Percentiles rank a stretch among this genome's conserved stretches.
These are phyloP conservation scores for Triops cancriformis DNA, from an alignment of 1,140 invertebrate genomes.

Conservation along the genomic window DNA sequence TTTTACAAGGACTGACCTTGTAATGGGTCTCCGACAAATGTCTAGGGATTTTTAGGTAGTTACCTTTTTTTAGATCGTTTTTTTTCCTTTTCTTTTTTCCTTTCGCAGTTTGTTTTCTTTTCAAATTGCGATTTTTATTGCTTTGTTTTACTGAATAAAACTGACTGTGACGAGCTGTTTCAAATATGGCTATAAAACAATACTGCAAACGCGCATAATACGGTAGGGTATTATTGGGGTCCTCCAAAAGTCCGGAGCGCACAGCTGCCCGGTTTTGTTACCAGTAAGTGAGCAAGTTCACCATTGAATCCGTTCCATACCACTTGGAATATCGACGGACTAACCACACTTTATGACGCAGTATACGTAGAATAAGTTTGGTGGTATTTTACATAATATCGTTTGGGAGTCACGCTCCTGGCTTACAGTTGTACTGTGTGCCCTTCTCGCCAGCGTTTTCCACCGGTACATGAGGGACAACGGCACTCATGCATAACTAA, in stretches of 20 bases:
- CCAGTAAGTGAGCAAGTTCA: no score
- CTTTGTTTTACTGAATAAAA: no score
- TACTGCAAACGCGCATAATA: no score
- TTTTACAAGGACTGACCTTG: not conserved
- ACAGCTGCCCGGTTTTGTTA: no score
- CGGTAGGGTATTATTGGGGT: no score
- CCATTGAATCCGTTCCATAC: not conserved
- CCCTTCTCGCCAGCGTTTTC: not conserved
- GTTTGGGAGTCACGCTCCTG: not conserved
- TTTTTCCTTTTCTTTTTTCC: not conserved
- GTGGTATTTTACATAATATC: constrained; percentile 11
- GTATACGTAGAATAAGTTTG: not conserved
- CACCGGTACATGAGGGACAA: not conserved
- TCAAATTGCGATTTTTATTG: no score
- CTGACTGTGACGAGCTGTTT: no score
- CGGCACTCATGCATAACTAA: constrained; percentile 3
- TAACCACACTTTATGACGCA: not conserved
- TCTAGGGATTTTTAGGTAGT: not conserved
- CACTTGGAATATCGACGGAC: not conserved
- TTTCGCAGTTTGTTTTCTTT: not conserved
- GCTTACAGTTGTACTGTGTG: not conserved
- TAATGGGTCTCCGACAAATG: not conserved
- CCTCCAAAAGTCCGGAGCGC: no score
- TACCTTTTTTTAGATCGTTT: not conserved
- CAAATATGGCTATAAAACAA: no score